Conservation (phyloP, 2,888 invertebrate species). For the Tortrix viridana region DNA sequence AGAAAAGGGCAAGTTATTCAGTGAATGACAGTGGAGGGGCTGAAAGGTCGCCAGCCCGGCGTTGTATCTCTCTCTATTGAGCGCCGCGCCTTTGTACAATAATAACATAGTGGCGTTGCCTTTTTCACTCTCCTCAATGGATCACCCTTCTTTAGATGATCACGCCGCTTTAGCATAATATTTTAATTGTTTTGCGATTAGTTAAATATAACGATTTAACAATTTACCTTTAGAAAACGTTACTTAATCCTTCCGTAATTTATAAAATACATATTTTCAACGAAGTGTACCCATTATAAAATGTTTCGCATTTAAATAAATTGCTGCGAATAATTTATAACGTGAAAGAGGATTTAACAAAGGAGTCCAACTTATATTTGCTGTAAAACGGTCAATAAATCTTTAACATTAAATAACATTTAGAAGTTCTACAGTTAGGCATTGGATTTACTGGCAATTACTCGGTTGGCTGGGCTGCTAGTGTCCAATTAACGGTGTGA, state of each 20-base stretch:
- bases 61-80: slow-evolving; percentile 68
- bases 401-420: slow-evolving; percentile 5
- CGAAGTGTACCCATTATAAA: not conserved
- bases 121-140: slow-evolving; percentile 46
- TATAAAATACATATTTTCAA: not conserved
- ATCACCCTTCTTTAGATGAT: slow-evolving; percentile 27
- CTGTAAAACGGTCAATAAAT: not conserved
- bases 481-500: slow-evolving; percentile 20
- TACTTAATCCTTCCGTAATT: too few species aligned
- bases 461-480: slow-evolving; percentile 20
- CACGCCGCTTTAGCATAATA: slow-evolving; percentile 18
- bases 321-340: not conserved
- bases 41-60: slow-evolving; percentile 63
- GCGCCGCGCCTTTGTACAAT: slow-evolving; percentile 54
- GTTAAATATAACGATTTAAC: too few species aligned
- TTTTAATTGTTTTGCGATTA: not conserved
- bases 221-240: too few species aligned
- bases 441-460: slow-evolving; percentile 20
- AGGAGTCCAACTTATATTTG: not conserved
- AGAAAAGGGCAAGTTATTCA: slow-evolving; percentile 69
- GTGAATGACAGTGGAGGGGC: slow-evolving; percentile 59
- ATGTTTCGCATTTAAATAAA: not conserved
- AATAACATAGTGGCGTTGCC: slow-evolving; percentile 54
- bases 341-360: too few species aligned
- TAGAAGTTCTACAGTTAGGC: slow-evolving; percentile 2